Evolutionary conservation across 2,888 invertebrate species (phyloP), one percentile per base, ranked within the genome.

Genomic region (Agrochola litura): DNA sequence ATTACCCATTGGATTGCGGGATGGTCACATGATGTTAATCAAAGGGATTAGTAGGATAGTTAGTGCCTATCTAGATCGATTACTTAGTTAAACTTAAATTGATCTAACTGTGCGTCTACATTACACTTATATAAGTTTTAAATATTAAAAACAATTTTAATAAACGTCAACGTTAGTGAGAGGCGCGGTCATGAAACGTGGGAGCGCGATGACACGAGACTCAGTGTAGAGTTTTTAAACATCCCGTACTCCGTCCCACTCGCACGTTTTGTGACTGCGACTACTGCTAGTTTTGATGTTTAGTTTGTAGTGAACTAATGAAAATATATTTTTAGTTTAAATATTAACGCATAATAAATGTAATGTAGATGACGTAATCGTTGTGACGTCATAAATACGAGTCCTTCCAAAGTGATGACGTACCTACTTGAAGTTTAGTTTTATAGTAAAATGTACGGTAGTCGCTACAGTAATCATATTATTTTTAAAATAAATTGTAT

Each of bases 31-130:
- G 74, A 78, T 79, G 76, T 65, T 74, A 82, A 77, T 79, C 49
- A 82, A 78, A 37, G 68, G 76, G 76, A 80, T 82, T 81, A 85
- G 46, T 82, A 81, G 79, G 49, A 79, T 88, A 84, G 81, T 85
- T 89, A 88, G 88, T 89, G 85, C 86, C 85, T 88, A 84, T 66
- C 75, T 82, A 82, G 76, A 60, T 84, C 63, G 85, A 81, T 86
- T 77, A 77, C 73, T 79, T 84, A 66, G 76, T 81, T 74, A 63
- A 84, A 83, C 84, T 75, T 75, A 65, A 69, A 81, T 75, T 77
- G 66, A 73, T 83, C 79, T 75, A 79, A 65, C 63, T 75, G 43
- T 68, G 46, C 75, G 66, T 87, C 89, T 81, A 85, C 80, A 82
- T 87, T 81, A 85, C 81, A 88, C 19, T 86, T 87, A 72, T 78